Conservation (phyloP, 1,140 invertebrate genomes). For the Gryon sp. region DNA sequence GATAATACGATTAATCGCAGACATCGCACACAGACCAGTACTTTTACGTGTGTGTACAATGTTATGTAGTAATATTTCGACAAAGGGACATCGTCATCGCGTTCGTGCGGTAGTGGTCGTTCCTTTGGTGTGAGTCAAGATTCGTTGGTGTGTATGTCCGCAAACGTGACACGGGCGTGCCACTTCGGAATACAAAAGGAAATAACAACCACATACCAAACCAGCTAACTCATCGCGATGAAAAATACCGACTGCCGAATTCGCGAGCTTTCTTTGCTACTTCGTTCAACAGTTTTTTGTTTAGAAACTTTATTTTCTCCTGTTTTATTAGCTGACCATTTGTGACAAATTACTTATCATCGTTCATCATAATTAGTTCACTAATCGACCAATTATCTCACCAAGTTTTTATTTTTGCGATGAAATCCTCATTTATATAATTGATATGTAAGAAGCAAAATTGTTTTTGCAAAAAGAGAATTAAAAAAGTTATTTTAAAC, state of each 20-base stretch:
- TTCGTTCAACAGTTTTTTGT: conserved; percentile 8
- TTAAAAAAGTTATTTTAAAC: too few relatives aligned
- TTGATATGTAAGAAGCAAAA: too few relatives aligned
- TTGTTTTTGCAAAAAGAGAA: too few relatives aligned
- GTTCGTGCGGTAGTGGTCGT: conserved; percentile 11
- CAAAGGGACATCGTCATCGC: conserved; percentile 46
- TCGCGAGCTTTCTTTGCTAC: conserved; percentile 14
- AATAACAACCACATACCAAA: conserved; percentile 69
- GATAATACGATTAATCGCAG: conserved; percentile 39
- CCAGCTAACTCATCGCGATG: conserved; percentile 65
- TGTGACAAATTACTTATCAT: conserved; percentile 3
- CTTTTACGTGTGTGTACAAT: background rate
- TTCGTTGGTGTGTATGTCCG: conserved; percentile 60
- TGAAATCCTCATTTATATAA: too few relatives aligned
- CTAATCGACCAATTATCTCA: conserved; percentile 49
- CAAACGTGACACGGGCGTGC: conserved; percentile 74
- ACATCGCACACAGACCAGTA: background rate
- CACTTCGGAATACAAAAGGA: conserved; percentile 71
- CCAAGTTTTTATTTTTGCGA: conserved; percentile 36
- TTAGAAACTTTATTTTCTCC: too few relatives aligned
- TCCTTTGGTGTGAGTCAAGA: too few relatives aligned
- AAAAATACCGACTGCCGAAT: conserved; percentile 66
- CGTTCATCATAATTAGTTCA: conserved; percentile 26
- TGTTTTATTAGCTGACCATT: background rate
- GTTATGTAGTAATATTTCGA: conserved; percentile 34